These are phyloP conservation scores for Drosophila dunni DNA, from an alignment of 1,140 invertebrate species.

Conservation along the genomic window DNA sequence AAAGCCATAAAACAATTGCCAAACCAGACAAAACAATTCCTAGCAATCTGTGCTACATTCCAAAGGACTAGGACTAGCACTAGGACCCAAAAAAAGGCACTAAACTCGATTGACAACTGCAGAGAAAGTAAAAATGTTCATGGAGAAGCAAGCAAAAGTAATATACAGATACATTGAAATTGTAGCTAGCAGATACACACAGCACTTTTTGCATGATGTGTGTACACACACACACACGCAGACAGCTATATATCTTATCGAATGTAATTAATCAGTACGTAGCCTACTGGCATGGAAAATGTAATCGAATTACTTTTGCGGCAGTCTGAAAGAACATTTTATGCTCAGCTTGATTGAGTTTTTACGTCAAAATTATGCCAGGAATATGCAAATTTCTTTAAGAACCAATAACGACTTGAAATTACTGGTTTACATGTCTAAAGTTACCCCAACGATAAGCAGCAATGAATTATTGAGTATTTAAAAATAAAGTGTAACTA, in stretches of 20 bases:
- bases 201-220: constrained; percentile 6
- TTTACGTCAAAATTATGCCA: not conserved
- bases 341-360: constrained; percentile 19
- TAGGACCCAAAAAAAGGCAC: not conserved
- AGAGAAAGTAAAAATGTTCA: constrained; percentile 26
- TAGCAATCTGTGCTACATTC: constrained; percentile 29
- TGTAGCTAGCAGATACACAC: constrained; percentile 11
- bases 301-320: constrained; percentile 29
- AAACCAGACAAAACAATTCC: constrained; percentile 21
- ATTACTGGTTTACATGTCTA: too few species aligned
- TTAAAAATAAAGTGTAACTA: too few species aligned
- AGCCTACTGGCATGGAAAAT: constrained; percentile 33
- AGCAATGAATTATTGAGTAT: too few species aligned
- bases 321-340: constrained; percentile 11
- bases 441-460: too few species aligned
- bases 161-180: constrained; percentile 25
- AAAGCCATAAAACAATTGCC: constrained; percentile 3
- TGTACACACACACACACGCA: not conserved
- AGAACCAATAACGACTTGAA: not conserved
- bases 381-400: not conserved
- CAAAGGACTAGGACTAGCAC: not conserved
- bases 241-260: constrained; percentile 1
- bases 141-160: not conserved
- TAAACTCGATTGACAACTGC: constrained; percentile 47
- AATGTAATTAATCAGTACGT: constrained; percentile 42